Evolutionary conservation across 2,888 invertebrate species (phyloP), one percentile per base, ranked within the genome.

Genomic region (Danaus chrysippus): DNA sequence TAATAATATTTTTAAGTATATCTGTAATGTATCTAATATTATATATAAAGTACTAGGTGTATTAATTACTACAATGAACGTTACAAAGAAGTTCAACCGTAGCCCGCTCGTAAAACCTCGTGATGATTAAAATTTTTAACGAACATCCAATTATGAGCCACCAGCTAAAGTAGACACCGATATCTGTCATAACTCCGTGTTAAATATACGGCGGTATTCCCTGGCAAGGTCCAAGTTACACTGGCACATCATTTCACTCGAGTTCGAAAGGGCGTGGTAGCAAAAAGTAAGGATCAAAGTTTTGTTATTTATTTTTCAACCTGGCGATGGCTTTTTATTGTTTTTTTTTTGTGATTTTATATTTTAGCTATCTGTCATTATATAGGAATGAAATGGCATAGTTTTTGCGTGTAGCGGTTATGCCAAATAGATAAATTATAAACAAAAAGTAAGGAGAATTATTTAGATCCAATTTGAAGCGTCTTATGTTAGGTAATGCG

Each of bases 111-210:
- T 85, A 84, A 86, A 86, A 86, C 76, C 86, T 81, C 79, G 77
- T 71, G 77, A 73, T 84, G 83, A 86, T 87, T 86, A 67, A 67
- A 82, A 83, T 76, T 78, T 82, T 83, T 86, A 86, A 87, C 84
- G 79, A 86, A 84, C 73, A 76, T 73, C 78, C 82, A 85, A 86
- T 86, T 84, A 85, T 77, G 78, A 77, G 68, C 73, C 56, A 63
- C 84, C 77, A 77, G 68, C 66, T 65, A 63, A 64, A 52, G 17
- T 61, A 70, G 69, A 74, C 60, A 15, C 62, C 41, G 10, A 11
- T 42, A 58, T 13, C 42, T 58, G 58, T 56, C 46, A 12, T 41
- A 43, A 17, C 53, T 41, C 54, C 23, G 23, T 56, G 34, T 13
- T 1, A 3, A 17, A 41, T n/a, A 11, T 41, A 42, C 15, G n/a